phyloP scores from a whole-genome alignment of 2,113 vertebrate genomes.

The Psilopsiagon aurifrons region DNA sequence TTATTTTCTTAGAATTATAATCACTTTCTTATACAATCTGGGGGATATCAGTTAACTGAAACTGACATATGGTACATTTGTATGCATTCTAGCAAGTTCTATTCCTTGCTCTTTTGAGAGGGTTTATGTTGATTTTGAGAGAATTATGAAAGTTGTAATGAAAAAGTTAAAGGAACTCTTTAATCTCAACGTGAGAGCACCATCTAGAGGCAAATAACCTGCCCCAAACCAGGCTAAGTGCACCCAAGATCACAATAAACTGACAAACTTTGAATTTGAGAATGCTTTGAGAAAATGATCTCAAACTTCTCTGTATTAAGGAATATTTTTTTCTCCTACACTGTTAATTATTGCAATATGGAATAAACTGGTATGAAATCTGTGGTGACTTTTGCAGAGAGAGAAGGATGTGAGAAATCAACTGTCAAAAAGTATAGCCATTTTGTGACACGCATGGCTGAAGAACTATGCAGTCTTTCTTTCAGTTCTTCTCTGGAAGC shows the following conservation, averaged over 20 bases:
- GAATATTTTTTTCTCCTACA: background rate
- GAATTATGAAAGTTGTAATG: background rate
- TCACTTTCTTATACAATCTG: background rate
- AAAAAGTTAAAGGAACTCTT: background rate
- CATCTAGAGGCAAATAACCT: constrained; percentile 23
- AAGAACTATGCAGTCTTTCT: background rate
- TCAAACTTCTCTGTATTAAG: background rate
- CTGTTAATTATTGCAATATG: background rate
- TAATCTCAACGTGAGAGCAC: background rate
- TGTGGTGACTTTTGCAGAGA: background rate
- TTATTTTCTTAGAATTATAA: background rate
- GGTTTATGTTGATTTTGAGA: background rate
- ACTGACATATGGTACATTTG: background rate
- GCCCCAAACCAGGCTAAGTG: background rate
- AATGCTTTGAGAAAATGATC: background rate
- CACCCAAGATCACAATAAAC: background rate
- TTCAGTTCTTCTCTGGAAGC: background rate
- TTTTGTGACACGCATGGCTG: background rate
- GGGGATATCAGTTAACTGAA: background rate
- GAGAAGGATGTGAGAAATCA: background rate
- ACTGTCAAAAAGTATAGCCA: background rate
- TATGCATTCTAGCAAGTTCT: background rate
- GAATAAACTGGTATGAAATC: background rate
- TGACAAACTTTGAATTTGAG: background rate
- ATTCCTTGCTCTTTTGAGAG: background rate